phyloP scores from a whole-genome alignment of 2,797 vertebrate genomes.

The Cheirogaleus major region DNA sequence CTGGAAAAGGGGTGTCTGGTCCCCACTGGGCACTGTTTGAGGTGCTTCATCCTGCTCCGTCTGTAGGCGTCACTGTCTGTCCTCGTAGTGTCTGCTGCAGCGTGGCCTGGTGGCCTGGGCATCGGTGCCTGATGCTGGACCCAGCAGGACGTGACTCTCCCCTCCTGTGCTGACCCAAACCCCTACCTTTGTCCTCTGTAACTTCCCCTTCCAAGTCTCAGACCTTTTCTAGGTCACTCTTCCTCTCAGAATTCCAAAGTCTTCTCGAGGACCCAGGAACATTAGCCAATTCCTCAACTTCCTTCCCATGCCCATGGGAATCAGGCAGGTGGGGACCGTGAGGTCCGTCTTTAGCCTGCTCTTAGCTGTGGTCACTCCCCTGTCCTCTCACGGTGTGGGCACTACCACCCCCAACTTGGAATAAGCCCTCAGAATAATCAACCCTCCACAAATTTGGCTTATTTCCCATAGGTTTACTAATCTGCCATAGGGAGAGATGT shows the following conservation, averaged over 20 bases:
- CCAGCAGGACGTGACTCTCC: neutral
- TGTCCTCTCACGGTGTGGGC: rapidly evolving
- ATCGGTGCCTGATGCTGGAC: neutral
- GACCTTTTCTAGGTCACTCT: neutral
- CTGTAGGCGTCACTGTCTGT: neutral
- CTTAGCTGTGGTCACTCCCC: rapidly evolving
- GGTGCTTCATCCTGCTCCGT: neutral
- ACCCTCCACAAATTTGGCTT: neutral
- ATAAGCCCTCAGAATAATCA: neutral
- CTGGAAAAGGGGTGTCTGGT: neutral
- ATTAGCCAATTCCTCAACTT: neutral
- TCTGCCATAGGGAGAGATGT: neutral
- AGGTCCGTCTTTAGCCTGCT: neutral
- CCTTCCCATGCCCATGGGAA: neutral
- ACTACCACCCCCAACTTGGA: neutral
- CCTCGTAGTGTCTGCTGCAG: neutral
- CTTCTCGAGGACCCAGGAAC: neutral
- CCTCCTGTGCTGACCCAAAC: neutral
- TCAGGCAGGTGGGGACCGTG: rapidly evolving
- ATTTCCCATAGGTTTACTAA: neutral
- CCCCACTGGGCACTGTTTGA: neutral
- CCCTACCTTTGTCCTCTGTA: neutral
- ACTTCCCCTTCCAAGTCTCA: neutral
- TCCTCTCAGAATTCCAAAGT: neutral
- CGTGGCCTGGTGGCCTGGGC: neutral